Conservation (phyloP, 2,888 invertebrate genomes). For the Pseudoips prasinana region DNA sequence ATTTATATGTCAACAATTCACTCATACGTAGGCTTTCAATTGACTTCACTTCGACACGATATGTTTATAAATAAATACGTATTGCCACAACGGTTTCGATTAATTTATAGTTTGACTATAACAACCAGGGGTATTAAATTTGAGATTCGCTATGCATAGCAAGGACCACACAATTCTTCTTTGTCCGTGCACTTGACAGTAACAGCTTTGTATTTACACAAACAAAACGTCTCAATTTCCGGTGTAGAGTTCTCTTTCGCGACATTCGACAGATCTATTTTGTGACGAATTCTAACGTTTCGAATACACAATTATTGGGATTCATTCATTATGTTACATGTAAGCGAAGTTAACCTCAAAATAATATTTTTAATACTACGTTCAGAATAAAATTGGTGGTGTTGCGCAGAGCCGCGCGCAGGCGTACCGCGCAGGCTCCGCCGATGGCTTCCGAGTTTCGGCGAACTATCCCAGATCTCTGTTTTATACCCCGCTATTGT, state of each 20-base stretch:
- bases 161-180: conserved; percentile 63
- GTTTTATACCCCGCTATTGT: conserved; percentile 35
- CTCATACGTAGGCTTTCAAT: conserved; percentile 62
- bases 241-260: conserved; percentile 72
- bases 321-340: conserved; percentile 56
- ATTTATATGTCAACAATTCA: conserved; percentile 54
- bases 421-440: conserved; percentile 54
- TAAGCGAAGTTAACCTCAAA: conserved; percentile 74
- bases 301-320: conserved; percentile 42
- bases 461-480: conserved; percentile 40
- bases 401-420: conserved; percentile 56
- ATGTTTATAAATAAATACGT: conserved; percentile 52
- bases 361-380: conserved; percentile 75
- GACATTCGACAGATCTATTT: conserved; percentile 71
- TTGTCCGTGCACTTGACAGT: conserved; percentile 80
- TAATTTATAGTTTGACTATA: conserved; percentile 42
- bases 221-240: conserved; percentile 78
- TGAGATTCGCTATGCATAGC: conserved; percentile 49
- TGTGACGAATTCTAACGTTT: conserved; percentile 44
- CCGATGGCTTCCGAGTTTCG: conserved; percentile 51
- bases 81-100: conserved; percentile 53
- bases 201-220: conserved; percentile 81
- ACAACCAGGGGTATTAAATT: conserved; percentile 56
- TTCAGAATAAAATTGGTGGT: conserved; percentile 68
- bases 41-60: conserved; percentile 68